Evolutionary conservation across 2,797 vertebrate species (phyloP).

Genomic region (Cirrhinus molitorella): DNA sequence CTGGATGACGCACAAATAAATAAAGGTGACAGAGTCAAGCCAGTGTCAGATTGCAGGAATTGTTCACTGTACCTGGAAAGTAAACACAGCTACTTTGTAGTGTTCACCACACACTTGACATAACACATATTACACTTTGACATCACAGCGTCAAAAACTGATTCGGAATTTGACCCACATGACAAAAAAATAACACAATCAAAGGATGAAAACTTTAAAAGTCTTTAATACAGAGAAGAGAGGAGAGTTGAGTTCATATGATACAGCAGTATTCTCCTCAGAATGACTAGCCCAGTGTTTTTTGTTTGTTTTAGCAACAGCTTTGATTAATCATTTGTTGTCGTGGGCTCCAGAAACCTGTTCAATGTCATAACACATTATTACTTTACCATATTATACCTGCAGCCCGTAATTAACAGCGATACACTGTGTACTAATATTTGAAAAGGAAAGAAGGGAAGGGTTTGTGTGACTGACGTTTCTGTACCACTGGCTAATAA

Average conservation of each 20-base stretch:
- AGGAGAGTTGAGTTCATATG: conserved; percentile 70
- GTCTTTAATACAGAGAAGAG: conserved; percentile 58
- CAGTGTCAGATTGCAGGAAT: background rate
- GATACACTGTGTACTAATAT: conserved; percentile 37
- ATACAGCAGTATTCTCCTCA: conserved; percentile 67
- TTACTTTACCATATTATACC: background rate
- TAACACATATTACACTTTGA: background rate
- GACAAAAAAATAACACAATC: background rate
- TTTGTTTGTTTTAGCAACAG: conserved; percentile 67
- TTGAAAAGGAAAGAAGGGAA: conserved; percentile 32
- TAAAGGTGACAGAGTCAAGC: background rate
- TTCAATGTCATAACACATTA: background rate
- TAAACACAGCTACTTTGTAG: background rate
- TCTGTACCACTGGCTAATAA: conserved; percentile 48
- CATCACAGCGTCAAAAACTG: background rate
- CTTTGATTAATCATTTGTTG: conserved; percentile 57
- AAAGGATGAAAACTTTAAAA: conserved; percentile 9
- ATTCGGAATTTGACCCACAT: background rate
- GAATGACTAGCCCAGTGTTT: conserved; percentile 70
- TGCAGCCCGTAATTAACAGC: conserved; percentile 15
- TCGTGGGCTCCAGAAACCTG: conserved; percentile 32
- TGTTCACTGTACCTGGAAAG: background rate
- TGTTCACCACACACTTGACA: background rate
- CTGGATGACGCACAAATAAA: background rate
- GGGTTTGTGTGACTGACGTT: conserved; percentile 28